A percentile compares a stretch with the other conserved stretches of the same genome.
Conservation (phyloP, 2,888 invertebrate genomes). For the Drosophila suboccidentalis region DNA sequence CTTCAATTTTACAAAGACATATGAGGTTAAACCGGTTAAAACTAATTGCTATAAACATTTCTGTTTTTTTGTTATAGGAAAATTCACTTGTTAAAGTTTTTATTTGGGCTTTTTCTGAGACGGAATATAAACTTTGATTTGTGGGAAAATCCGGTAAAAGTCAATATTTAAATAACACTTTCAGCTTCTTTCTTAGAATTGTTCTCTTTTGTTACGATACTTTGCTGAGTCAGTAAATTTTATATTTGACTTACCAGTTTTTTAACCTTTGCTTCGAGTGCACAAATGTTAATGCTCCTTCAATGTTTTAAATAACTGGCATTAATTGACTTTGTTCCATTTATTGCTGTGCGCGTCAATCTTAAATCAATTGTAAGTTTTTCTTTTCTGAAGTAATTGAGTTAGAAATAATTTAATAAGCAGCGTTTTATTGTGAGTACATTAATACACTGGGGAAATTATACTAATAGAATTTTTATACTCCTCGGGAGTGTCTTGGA, state of each 20-base stretch:
- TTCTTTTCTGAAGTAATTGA: background rate
- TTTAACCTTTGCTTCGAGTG: slow-evolving; percentile 4
- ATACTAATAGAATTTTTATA: slow-evolving; percentile 3
- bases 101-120: background rate
- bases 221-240: background rate
- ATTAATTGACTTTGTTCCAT: slow-evolving; percentile 11
- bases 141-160: background rate
- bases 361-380: background rate
- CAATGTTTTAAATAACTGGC: slow-evolving; percentile 9
- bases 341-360: background rate
- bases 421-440: background rate
- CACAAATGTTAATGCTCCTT: slow-evolving; percentile 13
- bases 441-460: slow-evolving; percentile 10
- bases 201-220: background rate
- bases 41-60: background rate
- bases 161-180: background rate
- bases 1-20: background rate
- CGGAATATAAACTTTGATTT: slow-evolving; percentile 1
- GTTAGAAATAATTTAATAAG: slow-evolving; percentile 4
- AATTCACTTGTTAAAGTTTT: background rate
- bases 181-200: background rate
- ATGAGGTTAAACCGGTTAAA: background rate
- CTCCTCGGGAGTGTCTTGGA: background rate
- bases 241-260: background rate
- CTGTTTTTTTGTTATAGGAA: background rate